phyloP scores from a whole-genome alignment of 2,797 vertebrate species.

The Cichlasoma orientale region DNA sequence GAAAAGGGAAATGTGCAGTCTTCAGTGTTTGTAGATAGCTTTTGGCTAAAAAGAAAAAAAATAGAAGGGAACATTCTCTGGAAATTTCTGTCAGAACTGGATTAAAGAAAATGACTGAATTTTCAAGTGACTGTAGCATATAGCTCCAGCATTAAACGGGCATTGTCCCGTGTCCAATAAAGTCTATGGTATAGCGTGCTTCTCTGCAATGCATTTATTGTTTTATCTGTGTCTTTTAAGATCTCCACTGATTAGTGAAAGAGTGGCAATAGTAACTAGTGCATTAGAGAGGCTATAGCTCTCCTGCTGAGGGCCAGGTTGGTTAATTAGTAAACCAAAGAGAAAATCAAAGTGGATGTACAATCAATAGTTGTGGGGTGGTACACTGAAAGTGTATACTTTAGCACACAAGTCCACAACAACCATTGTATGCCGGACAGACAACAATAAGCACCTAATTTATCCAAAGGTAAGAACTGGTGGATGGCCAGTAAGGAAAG shows the following conservation, averaged over 20 bases:
- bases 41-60: constrained; percentile 39
- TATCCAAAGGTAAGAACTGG: constrained; percentile 17
- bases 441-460: constrained; percentile 16
- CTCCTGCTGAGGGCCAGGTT: constrained; percentile 45
- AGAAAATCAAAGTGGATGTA: constrained; percentile 68
- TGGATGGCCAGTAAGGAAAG: constrained; percentile 6
- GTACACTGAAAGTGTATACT: constrained; percentile 12
- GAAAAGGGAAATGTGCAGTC: constrained; percentile 61
- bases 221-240: constrained; percentile 49
- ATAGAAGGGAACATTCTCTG: constrained; percentile 42
- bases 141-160: constrained; percentile 43
- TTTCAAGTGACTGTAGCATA: constrained; percentile 53
- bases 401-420: constrained; percentile 12
- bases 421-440: not conserved
- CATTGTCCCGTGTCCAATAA: constrained; percentile 26
- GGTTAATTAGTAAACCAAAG: constrained; percentile 74
- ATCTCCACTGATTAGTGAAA: constrained; percentile 68
- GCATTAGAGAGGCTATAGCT: constrained; percentile 62
- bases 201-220: constrained; percentile 28
- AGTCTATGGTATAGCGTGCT: constrained; percentile 24
- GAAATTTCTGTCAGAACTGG: constrained; percentile 58
- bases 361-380: constrained; percentile 63
- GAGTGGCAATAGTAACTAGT: constrained; percentile 58
- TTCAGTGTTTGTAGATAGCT: constrained; percentile 57
- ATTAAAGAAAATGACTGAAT: constrained; percentile 60